Evolutionary conservation across 2,888 invertebrate genomes (phyloP).

Genomic region (Deroplatys truncata): DNA sequence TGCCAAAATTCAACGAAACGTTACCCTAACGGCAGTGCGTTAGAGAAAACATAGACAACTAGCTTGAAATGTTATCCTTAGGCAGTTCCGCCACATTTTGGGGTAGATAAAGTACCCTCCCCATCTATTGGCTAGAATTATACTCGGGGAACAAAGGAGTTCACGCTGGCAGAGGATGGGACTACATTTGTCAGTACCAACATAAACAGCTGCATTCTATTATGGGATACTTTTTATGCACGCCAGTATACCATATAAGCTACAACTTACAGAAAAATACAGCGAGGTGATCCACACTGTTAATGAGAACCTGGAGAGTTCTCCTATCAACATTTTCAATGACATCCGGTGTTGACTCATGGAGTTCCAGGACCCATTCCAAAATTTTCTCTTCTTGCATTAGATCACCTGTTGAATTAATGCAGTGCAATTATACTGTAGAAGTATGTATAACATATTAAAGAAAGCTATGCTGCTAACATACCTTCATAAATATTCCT

Average conservation of each 20-base stretch:
- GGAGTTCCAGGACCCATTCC: conserved; percentile 83
- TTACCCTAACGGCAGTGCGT: too few relatives aligned
- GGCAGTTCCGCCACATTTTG: too few relatives aligned
- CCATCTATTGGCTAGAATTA: too few relatives aligned
- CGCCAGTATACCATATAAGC: background rate
- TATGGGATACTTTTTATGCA: too few relatives aligned
- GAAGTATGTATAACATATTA: background rate
- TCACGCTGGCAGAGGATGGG: too few relatives aligned
- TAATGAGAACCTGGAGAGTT: conserved; percentile 81
- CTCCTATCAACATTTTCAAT: conserved; percentile 89
- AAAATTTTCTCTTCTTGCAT: conserved; percentile 88
- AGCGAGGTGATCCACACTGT: conserved; percentile 86
- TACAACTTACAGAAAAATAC: conserved; percentile 79
- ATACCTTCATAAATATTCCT: conserved; percentile 77
- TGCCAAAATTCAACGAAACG: too few relatives aligned
- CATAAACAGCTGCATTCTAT: too few relatives aligned
- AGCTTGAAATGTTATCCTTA: too few relatives aligned
- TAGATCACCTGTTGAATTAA: conserved; percentile 54
- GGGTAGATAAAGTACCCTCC: too few relatives aligned
- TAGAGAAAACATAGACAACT: too few relatives aligned
- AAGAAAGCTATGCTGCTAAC: background rate
- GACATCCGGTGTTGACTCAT: conserved; percentile 79
- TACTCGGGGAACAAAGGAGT: too few relatives aligned
- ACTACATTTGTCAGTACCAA: too few relatives aligned
- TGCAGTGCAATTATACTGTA: background rate